Conservation (phyloP, 2,797 vertebrate species). For the Ptychadena robeensis region DNA sequence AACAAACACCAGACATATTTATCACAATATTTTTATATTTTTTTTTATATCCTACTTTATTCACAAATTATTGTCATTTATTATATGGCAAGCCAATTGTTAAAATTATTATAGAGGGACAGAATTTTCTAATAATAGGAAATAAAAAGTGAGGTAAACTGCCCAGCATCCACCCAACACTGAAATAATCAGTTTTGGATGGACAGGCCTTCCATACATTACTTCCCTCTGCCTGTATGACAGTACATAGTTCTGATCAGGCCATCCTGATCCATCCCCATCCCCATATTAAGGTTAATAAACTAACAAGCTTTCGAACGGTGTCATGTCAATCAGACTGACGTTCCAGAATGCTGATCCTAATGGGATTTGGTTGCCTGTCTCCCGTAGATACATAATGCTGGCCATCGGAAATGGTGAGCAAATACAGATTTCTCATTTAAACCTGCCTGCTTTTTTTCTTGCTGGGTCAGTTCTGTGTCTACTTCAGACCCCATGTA, state of each 20-base stretch:
- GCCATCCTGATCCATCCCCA: neutral
- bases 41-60: no score
- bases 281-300: neutral
- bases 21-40: no score
- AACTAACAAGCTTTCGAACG: neutral
- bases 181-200: no score
- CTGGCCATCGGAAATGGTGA: conserved; percentile 2
- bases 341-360: conserved; percentile 10
- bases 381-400: conserved; percentile 28
- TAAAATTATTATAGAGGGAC: no score
- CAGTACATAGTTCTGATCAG: neutral
- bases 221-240: neutral
- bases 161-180: no score
- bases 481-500: neutral
- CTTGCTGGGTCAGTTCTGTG: neutral
- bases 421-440: neutral
- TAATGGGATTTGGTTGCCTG: conserved; percentile 29
- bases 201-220: neutral
- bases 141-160: no score
- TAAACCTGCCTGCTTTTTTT: neutral
- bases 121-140: no score
- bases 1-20: no score
- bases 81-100: no score
- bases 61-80: no score
- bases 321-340: conserved; percentile 29